phyloP scores from a whole-genome alignment of 2,113 vertebrate species.

The Engystomops pustulosus region DNA sequence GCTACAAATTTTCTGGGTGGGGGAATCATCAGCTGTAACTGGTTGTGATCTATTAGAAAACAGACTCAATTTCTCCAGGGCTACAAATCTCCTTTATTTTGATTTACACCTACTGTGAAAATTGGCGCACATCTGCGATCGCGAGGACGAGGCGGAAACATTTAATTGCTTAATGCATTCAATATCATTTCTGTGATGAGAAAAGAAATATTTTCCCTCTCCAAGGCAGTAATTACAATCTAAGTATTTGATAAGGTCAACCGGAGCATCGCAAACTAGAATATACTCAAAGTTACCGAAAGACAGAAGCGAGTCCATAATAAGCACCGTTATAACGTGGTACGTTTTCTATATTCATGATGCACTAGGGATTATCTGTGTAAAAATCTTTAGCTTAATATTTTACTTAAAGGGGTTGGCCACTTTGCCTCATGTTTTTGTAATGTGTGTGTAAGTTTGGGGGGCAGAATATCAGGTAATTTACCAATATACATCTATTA shows the following conservation, averaged over 20 bases:
- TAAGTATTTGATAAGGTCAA: constrained; percentile 51
- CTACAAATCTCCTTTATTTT: constrained; percentile 26
- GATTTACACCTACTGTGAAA: constrained; percentile 48
- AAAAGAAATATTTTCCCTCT: constrained; percentile 47
- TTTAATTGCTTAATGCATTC: constrained; percentile 49
- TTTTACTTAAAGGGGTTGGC: no score
- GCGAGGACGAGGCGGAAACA: constrained; percentile 20
- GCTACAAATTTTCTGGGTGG: no score
- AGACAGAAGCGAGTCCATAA: constrained; percentile 1
- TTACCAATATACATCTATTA: no score
- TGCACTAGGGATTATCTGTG: no score
- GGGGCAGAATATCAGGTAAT: no score
- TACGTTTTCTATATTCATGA: no score
- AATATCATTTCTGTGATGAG: constrained; percentile 31
- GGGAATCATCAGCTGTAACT: neutral
- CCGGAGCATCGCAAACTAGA: constrained; percentile 20
- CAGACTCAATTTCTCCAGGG: neutral
- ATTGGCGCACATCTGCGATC: neutral
- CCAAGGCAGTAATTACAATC: constrained; percentile 42
- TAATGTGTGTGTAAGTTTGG: no score
- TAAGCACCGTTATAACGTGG: no score
- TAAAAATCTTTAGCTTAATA: no score
- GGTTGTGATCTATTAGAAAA: neutral
- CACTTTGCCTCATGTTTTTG: no score
- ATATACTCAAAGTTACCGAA: constrained; percentile 17